Conservation (phyloP, 2,113 vertebrate genomes). For the Cochlearius cochlearius region DNA sequence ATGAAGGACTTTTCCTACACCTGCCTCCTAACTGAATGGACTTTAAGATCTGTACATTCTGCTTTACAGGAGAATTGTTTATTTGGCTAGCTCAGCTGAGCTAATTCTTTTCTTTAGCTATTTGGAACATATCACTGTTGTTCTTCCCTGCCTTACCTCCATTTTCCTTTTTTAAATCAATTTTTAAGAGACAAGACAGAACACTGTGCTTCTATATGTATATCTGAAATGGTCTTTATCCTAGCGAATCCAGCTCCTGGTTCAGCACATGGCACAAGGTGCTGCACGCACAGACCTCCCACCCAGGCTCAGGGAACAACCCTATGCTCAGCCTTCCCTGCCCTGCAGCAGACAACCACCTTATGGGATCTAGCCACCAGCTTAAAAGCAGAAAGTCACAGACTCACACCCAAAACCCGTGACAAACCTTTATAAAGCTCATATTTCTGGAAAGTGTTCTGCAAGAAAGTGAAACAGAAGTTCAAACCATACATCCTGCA, state of each 20-base stretch:
- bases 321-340: rapidly evolving
- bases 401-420: background rate
- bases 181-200: background rate
- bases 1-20: background rate
- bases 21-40: background rate
- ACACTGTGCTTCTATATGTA: rapidly evolving
- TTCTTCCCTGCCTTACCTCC: background rate
- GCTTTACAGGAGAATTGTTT: background rate
- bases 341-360: background rate
- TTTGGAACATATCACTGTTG: background rate
- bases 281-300: background rate
- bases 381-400: background rate
- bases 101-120: background rate
- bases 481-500: background rate
- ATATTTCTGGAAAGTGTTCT: background rate
- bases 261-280: rapidly evolving
- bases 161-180: background rate
- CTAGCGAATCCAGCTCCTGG: background rate
- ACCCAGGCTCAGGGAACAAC: rapidly evolving
- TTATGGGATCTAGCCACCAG: no score
- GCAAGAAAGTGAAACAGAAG: background rate
- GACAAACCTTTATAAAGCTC: background rate
- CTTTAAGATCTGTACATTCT: background rate
- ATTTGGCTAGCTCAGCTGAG: background rate
- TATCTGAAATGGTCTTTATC: background rate